Evolutionary conservation across 1,140 invertebrate species (phyloP), one percentile per base, ranked within the genome.

Genomic region (Drosophila pectinifera): DNA sequence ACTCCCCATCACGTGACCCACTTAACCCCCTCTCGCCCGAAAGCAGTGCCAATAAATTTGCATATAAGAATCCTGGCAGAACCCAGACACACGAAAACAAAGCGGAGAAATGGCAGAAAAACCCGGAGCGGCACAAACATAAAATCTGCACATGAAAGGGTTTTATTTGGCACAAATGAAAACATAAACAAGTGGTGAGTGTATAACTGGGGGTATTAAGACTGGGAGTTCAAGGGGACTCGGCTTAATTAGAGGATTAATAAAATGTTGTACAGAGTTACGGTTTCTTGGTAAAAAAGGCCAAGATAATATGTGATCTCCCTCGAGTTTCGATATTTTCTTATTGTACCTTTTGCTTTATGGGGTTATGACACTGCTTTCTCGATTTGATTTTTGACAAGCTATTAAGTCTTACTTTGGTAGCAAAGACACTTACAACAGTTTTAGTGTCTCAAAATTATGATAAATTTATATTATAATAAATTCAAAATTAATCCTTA

Each of bases 41-140:
- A 56, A 61, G 53, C 68, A 80, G 63, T 72, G 82, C 82, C 82
- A 85, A 86, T 86, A 86, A 85, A 85, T 85, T 85, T 81, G 78
- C 82, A 85, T 85, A 86, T 78, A 81, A 85, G 82, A 65, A 77
- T 57, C 51, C 39, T 38, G 68, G 39, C 61, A 41, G 26, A 61
- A 24, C 61, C 28, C 67, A 41, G 48, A 43, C 26, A 41, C 34
- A 63, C 49, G 63, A 53, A 39, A 22, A 45, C 38, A 55, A 69
- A n/a, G 46, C 61, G 57, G n/a, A 20, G 41, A 38, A 59, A 36
- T 42, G 14, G 48, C 58, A 55, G 54, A 61, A 51, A 65, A 68
- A 68, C 64, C 64, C 65, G 46, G 42, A 81, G 63, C 61, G 67
- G 67, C 55, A 55, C 46, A 74, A 56, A 69, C 75, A 84, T 69